Conservation (phyloP, 2,113 vertebrate species). For the Anas platyrhynchos region DNA sequence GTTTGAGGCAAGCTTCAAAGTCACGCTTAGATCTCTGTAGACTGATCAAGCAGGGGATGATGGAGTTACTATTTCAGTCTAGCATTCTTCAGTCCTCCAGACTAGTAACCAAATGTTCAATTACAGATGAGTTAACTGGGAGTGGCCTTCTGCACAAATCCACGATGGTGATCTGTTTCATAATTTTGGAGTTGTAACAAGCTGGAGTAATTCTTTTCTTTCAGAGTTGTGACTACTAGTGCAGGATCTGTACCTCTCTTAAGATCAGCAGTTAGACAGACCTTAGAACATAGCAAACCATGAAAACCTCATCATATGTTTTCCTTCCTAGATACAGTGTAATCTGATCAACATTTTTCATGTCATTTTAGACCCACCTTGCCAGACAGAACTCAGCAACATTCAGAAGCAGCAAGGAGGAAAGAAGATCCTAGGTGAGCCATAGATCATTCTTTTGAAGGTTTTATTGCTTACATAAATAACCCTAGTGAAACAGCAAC, state of each 20-base stretch:
- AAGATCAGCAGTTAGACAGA: neutral
- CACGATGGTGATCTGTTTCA: neutral
- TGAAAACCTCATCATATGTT: neutral
- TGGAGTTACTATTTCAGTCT: neutral
- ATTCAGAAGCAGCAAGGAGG: constrained; percentile 88
- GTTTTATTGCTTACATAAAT: constrained; percentile 79
- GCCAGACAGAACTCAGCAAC: constrained; percentile 88
- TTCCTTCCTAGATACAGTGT: neutral
- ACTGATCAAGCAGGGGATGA: neutral
- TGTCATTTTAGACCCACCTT: constrained; percentile 89
- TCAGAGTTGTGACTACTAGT: neutral
- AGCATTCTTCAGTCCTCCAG: fast-evolving
- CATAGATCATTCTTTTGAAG: constrained; percentile 64
- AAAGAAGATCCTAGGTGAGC: constrained; percentile 92
- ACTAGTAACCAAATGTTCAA: neutral
- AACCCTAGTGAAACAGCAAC: constrained; percentile 73
- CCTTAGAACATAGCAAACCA: neutral
- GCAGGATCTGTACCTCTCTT: neutral
- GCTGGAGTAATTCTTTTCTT: neutral
- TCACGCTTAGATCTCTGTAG: neutral
- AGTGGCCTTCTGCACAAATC: neutral
- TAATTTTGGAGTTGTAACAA: neutral
- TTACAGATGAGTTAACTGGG: neutral
- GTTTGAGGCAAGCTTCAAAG: neutral
- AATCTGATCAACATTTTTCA: constrained; percentile 42